A percentile compares a stretch with the other conserved stretches of the same genome.
These are phyloP conservation scores for sheep (Ovis aries) DNA, from an alignment of 2,113 vertebrate species.

Conservation along the genomic window ARS-UI_Ramb_v3.0 NC_056071.1:3245501-3246000, in stretches of 20 bases:
- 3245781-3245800: accelerated
- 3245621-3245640: not conserved
- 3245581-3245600: not conserved
- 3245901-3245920: not conserved
- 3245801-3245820: not conserved
- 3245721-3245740: not conserved
- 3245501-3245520: not conserved
- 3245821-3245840: not conserved
- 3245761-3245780: not conserved
- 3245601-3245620: not conserved
- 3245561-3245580: not conserved
- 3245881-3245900: not conserved
- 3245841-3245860: not conserved
- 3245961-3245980: not conserved
- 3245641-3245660: not conserved
- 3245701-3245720: not conserved
- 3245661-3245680: not conserved
- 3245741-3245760: accelerated
- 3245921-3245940: not conserved
- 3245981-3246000: not conserved
- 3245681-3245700: not conserved
- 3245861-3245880: not conserved
- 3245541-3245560: not conserved
- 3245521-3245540: not conserved
- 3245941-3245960: not conserved